Base-by-base conservation (phyloP, 2,113 vertebrate genomes). In the Scolopax mira region DNA sequence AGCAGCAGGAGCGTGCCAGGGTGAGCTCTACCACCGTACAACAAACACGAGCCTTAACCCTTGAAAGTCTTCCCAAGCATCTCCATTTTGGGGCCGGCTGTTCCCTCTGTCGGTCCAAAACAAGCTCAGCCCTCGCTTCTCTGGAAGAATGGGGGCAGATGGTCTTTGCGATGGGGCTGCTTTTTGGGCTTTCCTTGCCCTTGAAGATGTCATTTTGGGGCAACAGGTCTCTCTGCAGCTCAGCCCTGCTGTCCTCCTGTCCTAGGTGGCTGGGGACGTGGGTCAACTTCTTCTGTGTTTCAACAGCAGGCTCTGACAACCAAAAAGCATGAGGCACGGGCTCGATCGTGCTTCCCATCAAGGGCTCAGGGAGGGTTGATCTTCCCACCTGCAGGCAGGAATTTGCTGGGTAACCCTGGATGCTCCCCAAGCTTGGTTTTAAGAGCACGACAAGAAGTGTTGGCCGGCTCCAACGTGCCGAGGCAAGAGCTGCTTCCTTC, bases 261-360 rank as follows among this genome's bases (percentile, higher is more conserved):
- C 11, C 67, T 39, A 17, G 12, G 27, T 55, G 42, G 35, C 55
- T 35, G 18, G 14, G 13, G 33, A 72, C 41, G 48, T 11, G 19
- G 30, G 19, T 16, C 17, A 51, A 10, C 27, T 24, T 25, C 55
- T n/a, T 18, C 48, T 18, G 11, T 30, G 8, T 48, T 80, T 31
- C 0, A 1, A 33, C 27, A 33, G 48, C 1, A 0, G 13, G 22
- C n/a, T 74, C 39, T 31, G 44, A 28, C 60, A 52, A 13, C 9
- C 3, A 1, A 62, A 83, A 58, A 54, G 22, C 2, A 0, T 7
- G 6, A 58, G 60, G 22, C 2, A 0, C 6, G 6, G 15, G 64
- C 16, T 69, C 21, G 33, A 5, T 14, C 6, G 18, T 27, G n/a
- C 39, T 61, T 16, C 69, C 7, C 23, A 13, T 5, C 49, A 41